These are phyloP conservation scores for Perizoma flavofasciatum DNA, from an alignment of 2,888 invertebrate genomes.

Conservation along the genomic window DNA sequence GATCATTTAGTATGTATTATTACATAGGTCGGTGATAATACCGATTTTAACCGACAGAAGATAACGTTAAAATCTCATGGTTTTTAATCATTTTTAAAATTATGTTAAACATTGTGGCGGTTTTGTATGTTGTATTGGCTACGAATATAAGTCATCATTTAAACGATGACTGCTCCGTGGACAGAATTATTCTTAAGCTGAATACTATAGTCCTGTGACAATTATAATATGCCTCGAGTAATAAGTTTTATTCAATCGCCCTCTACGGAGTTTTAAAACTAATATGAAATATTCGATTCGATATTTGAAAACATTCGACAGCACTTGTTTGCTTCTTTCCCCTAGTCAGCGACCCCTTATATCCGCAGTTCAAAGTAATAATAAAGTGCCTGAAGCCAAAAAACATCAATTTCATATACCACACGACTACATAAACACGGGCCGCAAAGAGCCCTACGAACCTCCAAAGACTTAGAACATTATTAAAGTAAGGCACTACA, in stretches of 20 bases:
- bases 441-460: slow-evolving; percentile 68
- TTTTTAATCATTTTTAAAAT: slow-evolving; percentile 59
- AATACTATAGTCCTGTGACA: background rate
- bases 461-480: slow-evolving; percentile 75
- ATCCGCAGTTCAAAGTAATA: slow-evolving; percentile 77
- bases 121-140: slow-evolving; percentile 30
- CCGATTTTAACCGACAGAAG: slow-evolving; percentile 48
- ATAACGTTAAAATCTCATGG: slow-evolving; percentile 50
- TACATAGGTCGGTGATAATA: slow-evolving; percentile 49
- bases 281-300: slow-evolving; percentile 65
- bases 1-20: slow-evolving; percentile 65
- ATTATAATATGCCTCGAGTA: too few relatives aligned
- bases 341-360: slow-evolving; percentile 63
- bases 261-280: slow-evolving; percentile 49
- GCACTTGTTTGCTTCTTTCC: slow-evolving; percentile 77
- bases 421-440: slow-evolving; percentile 70
- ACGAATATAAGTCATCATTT: slow-evolving; percentile 34
- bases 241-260: slow-evolving; percentile 2
- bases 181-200: slow-evolving; percentile 9
- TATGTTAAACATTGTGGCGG: slow-evolving; percentile 47
- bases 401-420: slow-evolving; percentile 80
- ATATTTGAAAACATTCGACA: slow-evolving; percentile 70
- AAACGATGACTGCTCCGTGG: slow-evolving; percentile 11
- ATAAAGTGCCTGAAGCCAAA: slow-evolving; percentile 83
- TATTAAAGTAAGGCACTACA: slow-evolving; percentile 77